Conservation (phyloP, 2,888 invertebrate species). For the Chrysolina oricalcia region DNA sequence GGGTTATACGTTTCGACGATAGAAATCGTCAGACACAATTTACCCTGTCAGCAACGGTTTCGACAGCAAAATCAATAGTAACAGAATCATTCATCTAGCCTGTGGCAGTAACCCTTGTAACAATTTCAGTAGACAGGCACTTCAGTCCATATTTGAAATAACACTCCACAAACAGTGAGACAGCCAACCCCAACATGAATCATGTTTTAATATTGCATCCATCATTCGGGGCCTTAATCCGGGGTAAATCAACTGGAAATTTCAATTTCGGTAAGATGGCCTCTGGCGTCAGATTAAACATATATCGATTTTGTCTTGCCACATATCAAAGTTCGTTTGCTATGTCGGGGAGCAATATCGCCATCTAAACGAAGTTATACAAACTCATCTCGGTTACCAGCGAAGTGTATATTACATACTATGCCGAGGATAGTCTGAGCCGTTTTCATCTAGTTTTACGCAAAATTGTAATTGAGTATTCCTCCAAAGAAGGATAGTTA, state of each 20-base stretch:
- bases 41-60: not conserved
- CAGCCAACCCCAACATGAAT: slow-evolving; percentile 15
- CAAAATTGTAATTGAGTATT: no score
- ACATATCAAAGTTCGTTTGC: slow-evolving; percentile 25
- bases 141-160: not conserved
- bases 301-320: slow-evolving; percentile 29
- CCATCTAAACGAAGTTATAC: slow-evolving; percentile 28
- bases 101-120: not conserved
- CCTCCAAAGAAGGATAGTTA: no score
- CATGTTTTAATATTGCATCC: slow-evolving; percentile 21
- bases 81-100: not conserved
- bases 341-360: slow-evolving; percentile 18
- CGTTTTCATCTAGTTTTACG: no score
- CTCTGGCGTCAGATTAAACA: slow-evolving; percentile 12
- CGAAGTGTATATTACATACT: not conserved
- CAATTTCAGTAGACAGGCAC: not conserved
- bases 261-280: slow-evolving; percentile 28
- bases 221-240: slow-evolving; percentile 19
- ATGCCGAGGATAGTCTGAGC: no score
- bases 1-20: no score
- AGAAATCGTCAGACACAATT: not conserved
- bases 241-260: slow-evolving; percentile 25
- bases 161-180: not conserved
- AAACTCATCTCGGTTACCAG: not conserved
- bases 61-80: not conserved